Evolutionary conservation across 2,888 invertebrate species (phyloP).

Genomic region (Conistra vaccinii): DNA sequence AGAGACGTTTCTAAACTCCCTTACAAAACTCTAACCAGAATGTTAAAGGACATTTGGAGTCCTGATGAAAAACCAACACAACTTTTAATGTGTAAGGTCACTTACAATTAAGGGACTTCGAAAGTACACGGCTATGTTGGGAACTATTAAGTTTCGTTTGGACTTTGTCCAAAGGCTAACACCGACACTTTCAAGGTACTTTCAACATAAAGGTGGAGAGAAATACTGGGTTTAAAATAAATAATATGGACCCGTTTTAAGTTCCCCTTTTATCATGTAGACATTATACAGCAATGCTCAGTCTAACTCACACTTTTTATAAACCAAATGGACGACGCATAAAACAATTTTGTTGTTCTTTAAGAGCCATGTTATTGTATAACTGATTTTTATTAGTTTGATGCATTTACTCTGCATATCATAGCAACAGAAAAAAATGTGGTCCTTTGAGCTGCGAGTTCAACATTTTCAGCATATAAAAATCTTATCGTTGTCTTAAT

Average conservation of each 20-base stretch:
- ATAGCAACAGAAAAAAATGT: neutral
- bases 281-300: neutral
- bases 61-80: conserved; percentile 50
- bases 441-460: neutral
- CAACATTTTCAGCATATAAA: conserved; percentile 15
- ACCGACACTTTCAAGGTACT: conserved; percentile 7
- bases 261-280: neutral
- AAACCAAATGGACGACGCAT: neutral
- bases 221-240: conserved; percentile 3
- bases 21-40: conserved; percentile 34
- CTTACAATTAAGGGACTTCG: conserved; percentile 33
- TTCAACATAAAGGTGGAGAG: conserved; percentile 6
- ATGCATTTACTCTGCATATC: neutral
- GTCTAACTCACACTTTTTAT: neutral
- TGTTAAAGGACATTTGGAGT: conserved; percentile 42
- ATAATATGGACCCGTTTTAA: neutral
- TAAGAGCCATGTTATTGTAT: neutral
- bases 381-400: neutral
- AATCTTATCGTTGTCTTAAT: conserved; percentile 45
- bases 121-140: conserved; percentile 12
- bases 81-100: conserved; percentile 52
- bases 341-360: neutral
- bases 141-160: conserved; percentile 35
- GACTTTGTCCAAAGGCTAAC: conserved; percentile 14
- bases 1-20: conserved; percentile 43